phyloP scores from a whole-genome alignment of 2,797 vertebrate species.

The Typhlichthys eigenmanni region DNA sequence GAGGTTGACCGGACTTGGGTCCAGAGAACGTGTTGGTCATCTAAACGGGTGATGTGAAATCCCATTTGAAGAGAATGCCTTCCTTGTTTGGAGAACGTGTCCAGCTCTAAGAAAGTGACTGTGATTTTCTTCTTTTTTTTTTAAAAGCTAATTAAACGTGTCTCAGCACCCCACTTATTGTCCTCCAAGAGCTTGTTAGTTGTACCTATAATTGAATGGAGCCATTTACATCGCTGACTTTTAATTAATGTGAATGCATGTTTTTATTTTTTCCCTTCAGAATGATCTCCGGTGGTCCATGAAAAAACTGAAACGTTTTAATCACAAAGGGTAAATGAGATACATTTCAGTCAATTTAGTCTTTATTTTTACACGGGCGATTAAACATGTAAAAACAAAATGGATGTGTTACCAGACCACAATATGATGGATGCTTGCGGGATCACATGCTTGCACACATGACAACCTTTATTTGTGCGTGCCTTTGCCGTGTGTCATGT shows the following conservation, averaged over 20 bases:
- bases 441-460: constrained; percentile 3
- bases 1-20: constrained; percentile 55
- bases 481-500: constrained; percentile 11
- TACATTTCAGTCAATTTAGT: constrained; percentile 74
- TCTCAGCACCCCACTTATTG: constrained; percentile 50
- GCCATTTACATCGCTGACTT: constrained; percentile 62
- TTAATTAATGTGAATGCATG: constrained; percentile 71
- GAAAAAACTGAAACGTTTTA: constrained; percentile 68
- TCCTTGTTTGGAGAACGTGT: constrained; percentile 64
- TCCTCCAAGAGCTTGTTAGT: constrained; percentile 52
- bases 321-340: constrained; percentile 71
- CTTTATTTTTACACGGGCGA: constrained; percentile 72
- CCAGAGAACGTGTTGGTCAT: constrained; percentile 43
- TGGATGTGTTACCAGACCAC: constrained; percentile 68
- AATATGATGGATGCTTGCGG: constrained; percentile 32
- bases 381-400: constrained; percentile 69
- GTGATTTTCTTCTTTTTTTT: constrained; percentile 43
- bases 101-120: constrained; percentile 59
- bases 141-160: constrained; percentile 41
- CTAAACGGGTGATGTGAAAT: constrained; percentile 52
- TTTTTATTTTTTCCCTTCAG: constrained; percentile 35
- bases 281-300: constrained; percentile 66
- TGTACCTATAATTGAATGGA: constrained; percentile 70
- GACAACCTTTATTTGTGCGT: constrained; percentile 24
- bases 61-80: constrained; percentile 48